Evolutionary conservation across 2,797 vertebrate genomes (phyloP), one percentile per base, ranked within the genome.

Genomic region (Gymnothorax reevesii): DNA sequence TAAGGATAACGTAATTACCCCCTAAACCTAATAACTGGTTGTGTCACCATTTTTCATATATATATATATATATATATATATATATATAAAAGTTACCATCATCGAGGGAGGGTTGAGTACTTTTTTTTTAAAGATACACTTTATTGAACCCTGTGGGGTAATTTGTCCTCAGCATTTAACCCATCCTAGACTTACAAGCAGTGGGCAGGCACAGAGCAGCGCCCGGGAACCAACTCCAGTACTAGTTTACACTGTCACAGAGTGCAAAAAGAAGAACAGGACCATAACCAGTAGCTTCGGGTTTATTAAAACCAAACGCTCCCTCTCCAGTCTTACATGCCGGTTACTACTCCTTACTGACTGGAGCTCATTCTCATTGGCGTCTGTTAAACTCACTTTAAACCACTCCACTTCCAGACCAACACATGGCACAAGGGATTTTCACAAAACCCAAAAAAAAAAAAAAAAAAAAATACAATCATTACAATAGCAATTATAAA

Each of bases 361-460:
- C 77, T 80, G 77, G 20, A 55, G 20, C 13, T 55, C 20, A 55
- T 55, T 55, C 77, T 80, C 49, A 80, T 25, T n/a, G 54, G 49
- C 55, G 77, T 52, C 33, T 12, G 80, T 82, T 69, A 83, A 85
- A 57, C 87, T 49, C 64, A 85, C 17, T 85, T 54, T 69, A 82
- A 85, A 85, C 55, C 88, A 89, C 89, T 54, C 84, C 17, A 17
- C 90, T 83, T 87, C 7, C 84, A 27, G 80, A 89, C 85, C 89
- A 75, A 88, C 87, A 88, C 71, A 86, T 86, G 88, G 89, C 88
- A 90, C 88, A 79, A 86, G 87, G 88, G 87, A 85, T 86, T 62
- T 89, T 87, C 88, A 86, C 88, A 86, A 86, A 87, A 85, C 87
- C 85, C 64, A 55, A 87, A 80, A 15, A 20, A 54, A 87, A 80